A percentile compares a stretch with the other conserved stretches of the same genome.
Conservation (phyloP, 2,888 invertebrate genomes). For the Nemotelus nigrinus region DNA sequence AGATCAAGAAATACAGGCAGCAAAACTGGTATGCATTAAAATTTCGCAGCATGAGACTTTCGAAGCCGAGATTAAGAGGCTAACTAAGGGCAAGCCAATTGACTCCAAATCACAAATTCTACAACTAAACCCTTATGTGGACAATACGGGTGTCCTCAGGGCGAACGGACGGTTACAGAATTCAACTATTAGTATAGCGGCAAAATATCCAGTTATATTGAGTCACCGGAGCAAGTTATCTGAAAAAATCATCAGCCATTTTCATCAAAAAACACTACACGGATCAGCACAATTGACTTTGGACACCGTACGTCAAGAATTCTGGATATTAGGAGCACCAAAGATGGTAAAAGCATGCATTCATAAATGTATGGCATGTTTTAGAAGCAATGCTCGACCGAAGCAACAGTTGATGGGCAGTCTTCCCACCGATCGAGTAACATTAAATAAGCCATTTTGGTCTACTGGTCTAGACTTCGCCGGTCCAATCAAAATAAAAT, state of each 20-base stretch:
- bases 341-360: too few species aligned
- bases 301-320: too few species aligned
- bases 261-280: too few species aligned
- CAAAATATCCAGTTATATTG: not conserved
- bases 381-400: too few species aligned
- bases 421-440: not conserved
- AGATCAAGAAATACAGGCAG: not conserved
- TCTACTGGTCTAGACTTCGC: conserved; percentile 50
- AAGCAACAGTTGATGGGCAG: not conserved
- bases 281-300: too few species aligned
- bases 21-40: not conserved
- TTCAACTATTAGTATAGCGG: not conserved
- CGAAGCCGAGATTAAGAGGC: not conserved
- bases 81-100: not conserved
- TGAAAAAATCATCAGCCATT: too few species aligned
- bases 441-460: not conserved
- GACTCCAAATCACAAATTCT: not conserved
- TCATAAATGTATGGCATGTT: too few species aligned
- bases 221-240: too few species aligned
- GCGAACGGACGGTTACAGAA: not conserved
- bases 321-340: too few species aligned
- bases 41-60: not conserved
- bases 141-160: too few species aligned
- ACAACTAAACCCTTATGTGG: not conserved
- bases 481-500: conserved; percentile 23